phyloP scores from a whole-genome alignment of 2,797 vertebrate genomes.

The Phoxinus dragarum region DNA sequence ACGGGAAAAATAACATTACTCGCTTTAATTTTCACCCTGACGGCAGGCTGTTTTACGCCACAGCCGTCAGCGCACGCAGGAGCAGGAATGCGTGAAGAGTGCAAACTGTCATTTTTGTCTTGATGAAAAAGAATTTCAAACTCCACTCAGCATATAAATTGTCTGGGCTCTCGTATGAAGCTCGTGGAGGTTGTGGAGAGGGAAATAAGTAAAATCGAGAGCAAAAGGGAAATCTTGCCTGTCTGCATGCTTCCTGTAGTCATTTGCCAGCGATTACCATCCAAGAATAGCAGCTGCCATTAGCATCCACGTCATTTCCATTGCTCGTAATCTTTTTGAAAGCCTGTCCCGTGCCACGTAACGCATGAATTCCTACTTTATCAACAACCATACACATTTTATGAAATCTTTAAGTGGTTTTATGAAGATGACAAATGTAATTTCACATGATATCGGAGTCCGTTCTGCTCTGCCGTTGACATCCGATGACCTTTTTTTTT shows the following conservation, averaged over 20 bases:
- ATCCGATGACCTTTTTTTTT: constrained; percentile 20
- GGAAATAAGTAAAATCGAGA: constrained; percentile 47
- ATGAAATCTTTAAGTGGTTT: constrained; percentile 35
- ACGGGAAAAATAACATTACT: constrained; percentile 50
- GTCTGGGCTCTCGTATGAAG: constrained; percentile 44
- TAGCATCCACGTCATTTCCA: constrained; percentile 56
- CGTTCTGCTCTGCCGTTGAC: background rate
- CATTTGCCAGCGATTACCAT: constrained; percentile 53
- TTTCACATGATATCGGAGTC: constrained; percentile 51
- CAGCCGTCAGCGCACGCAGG: constrained; percentile 4
- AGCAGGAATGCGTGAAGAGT: constrained; percentile 42
- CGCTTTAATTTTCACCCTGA: constrained; percentile 33
- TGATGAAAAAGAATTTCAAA: constrained; percentile 44
- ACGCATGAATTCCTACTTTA: constrained; percentile 17
- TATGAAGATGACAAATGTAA: constrained; percentile 38
- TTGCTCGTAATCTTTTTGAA: constrained; percentile 45
- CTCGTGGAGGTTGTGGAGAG: constrained; percentile 31
- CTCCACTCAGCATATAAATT: constrained; percentile 53
- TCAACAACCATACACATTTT: constrained; percentile 25
- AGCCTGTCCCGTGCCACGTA: constrained; percentile 42
- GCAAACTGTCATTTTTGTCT: constrained; percentile 47
- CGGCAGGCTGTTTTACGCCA: constrained; percentile 16
- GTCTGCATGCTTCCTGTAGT: constrained; percentile 46
- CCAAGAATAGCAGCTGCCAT: constrained; percentile 60
- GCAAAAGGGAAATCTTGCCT: constrained; percentile 51